Evolutionary conservation across 2,797 vertebrate genomes (phyloP).

Genomic region (Apodemus agrarius): DNA sequence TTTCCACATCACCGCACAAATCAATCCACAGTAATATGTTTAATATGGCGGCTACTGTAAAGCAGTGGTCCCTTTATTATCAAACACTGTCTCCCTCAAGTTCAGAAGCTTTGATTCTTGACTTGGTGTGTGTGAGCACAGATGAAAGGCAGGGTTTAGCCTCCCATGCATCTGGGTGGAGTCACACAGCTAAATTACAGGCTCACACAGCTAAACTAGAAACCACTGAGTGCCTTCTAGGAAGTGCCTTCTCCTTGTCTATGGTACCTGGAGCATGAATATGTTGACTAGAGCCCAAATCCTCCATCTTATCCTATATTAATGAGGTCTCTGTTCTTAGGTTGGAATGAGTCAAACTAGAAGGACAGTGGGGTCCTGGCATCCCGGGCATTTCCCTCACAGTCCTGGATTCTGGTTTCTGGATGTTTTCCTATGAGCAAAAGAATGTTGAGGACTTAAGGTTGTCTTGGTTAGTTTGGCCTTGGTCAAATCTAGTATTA

Average conservation of each 20-base stretch:
- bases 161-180: too few species aligned
- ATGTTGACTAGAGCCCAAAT: neutral
- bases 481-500: neutral
- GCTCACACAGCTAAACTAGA: neutral
- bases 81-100: conserved; percentile 8
- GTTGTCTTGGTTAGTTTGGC: neutral
- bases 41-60: neutral
- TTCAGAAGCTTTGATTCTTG: neutral
- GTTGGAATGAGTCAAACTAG: neutral
- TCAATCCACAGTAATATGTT: neutral
- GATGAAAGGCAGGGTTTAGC: neutral
- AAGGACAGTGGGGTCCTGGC: neutral
- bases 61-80: neutral
- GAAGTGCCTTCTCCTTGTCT: neutral
- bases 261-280: neutral
- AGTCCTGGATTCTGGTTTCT: neutral
- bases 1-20: neutral
- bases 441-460: neutral
- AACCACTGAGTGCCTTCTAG: neutral
- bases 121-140: neutral
- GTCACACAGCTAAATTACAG: too few species aligned
- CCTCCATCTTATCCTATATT: neutral
- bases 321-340: neutral
- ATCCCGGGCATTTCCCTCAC: neutral
- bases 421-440: neutral